Evolutionary conservation across 1,140 invertebrate species (phyloP), one percentile per base, ranked within the genome.

Genomic region (Sarcophaga bullata): DNA sequence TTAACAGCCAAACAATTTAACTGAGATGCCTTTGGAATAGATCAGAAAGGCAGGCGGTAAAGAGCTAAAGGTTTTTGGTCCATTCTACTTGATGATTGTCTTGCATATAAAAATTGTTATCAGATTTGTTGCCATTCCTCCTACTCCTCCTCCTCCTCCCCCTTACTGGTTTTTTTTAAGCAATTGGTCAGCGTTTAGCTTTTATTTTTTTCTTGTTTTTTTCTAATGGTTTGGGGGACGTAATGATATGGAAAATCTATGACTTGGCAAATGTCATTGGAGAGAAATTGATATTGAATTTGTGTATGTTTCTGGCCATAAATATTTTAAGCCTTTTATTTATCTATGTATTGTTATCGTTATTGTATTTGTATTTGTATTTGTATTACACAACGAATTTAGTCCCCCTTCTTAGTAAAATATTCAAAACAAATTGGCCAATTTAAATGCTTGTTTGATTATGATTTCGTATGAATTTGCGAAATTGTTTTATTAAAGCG

Each of bases 281-380:
- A 76, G 17, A 76, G n/a, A 76, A n/a, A 48, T 17, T 76, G 73
- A 19, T 78, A 78, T 50, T 62, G 47, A 13, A 13, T 80, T 68
- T 80, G 46, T 15, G 54, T 37, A 37, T 37, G 17, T 80, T 37
- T 58, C 62, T 80, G 52, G 54, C 25, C 37, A 47, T 80, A 80
- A 62, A 80, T 80, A 80, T 80, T 11, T 48, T 80, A 80, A 80
- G 52, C 52, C 58, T 80, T 80, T 80, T 80, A 80, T 80, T 80
- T 80, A 62, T 80, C 37, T 80, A 47, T 58, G 15, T 78, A 50
- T n/a, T 48, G n/a, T n/a, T n/a, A n/a, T n/a, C n/a, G n/a, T n/a
- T 78, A 50, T n/a, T 76, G 47, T 50, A 17, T 78, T 52, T 19
- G 50, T 50, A 50, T 50, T 72, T 72, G 9, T 15, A 17, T 62